Conservation (phyloP, 2,113 vertebrate genomes). For the Australoheros scitulus region DNA sequence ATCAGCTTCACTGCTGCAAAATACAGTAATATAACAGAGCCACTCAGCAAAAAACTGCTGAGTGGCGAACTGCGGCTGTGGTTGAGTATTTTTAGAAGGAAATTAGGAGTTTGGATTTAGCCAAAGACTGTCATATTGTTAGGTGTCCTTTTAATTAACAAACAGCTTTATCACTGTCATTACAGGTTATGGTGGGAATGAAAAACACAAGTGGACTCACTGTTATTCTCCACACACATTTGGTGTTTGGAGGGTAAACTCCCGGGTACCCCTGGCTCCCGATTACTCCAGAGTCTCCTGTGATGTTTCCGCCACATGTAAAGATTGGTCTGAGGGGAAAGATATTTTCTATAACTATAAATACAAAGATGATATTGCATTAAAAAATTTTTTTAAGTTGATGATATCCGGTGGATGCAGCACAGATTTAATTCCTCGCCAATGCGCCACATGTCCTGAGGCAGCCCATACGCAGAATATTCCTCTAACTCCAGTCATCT, state of each 20-base stretch:
- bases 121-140: slow-evolving; percentile 3
- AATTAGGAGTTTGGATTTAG: slow-evolving; percentile 12
- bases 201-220: slow-evolving; percentile 81
- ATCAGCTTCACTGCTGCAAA: slow-evolving; percentile 9
- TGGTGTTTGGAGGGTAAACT: slow-evolving; percentile 97
- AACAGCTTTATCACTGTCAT: background rate
- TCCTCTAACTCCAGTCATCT: slow-evolving; percentile 25
- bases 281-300: slow-evolving; percentile 92
- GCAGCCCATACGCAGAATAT: slow-evolving; percentile 33
- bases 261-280: slow-evolving; percentile 98
- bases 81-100: slow-evolving; percentile 39
- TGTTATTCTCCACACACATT: slow-evolving; percentile 98
- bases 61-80: slow-evolving; percentile 4
- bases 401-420: background rate
- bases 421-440: slow-evolving; percentile 11
- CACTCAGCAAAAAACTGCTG: slow-evolving; percentile 17
- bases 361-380: background rate
- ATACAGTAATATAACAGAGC: slow-evolving; percentile 4
- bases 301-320: slow-evolving; percentile 92
- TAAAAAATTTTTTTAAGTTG: background rate
- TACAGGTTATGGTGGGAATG: background rate
- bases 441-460: slow-evolving; percentile 43
- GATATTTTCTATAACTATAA: slow-evolving; percentile 7
- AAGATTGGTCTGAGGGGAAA: slow-evolving; percentile 82
- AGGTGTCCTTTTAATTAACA: background rate